Base-by-base conservation (phyloP, 2,113 vertebrate species). In the Lipotes vexillifer region DNA sequence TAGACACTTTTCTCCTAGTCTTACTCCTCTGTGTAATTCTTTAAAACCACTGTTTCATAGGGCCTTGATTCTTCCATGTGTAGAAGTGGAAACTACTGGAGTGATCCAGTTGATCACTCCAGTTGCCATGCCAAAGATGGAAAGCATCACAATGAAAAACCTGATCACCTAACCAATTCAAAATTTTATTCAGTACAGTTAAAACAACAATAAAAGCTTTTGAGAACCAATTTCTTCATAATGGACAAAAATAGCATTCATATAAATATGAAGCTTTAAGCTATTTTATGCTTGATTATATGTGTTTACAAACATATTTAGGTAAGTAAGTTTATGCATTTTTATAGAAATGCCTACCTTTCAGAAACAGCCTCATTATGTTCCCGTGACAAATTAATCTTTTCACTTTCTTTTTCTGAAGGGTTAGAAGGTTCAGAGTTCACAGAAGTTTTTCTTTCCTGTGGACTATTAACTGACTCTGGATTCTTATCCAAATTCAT, bases 321-420 rank as follows among this genome's bases (percentile, higher is more conserved):
- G 36, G 82, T 41, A 93, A 63, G 10, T 57, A 82, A 89, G 4
- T 61, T 74, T 66, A 57, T 74, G n/a, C 18, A 94, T 88, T 90
- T 93, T 90, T 93, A 49, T 87, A 85, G 84, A 85, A 95, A 95
- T 44, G 75, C 97, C 38, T 97, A 98, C 98, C 98, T 98, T 96
- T 97, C 93, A 75, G 94, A 94, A 91, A 97, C 65, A 86, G 91
- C 85, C 36, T 95, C 65, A 80, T 91, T 38, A 75, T 23, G 25
- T 65, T 97, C 88, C 18, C 6, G 4, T 74, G 91, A 88, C 61
- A 96, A 94, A 82, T 92, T n/a, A 65, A 55, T n/a, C n/a, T 78
- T 94, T 93, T 88, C 21, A 65, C 11, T 80, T 91, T 82, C 61
- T 93, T 95, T 92, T 95, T 77, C 78, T 82, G 91, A 95, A 96